These are phyloP conservation scores for Caenorhabditis macrosperma DNA, from an alignment of 2,888 invertebrate genomes.

Conservation along the genomic window DNA sequence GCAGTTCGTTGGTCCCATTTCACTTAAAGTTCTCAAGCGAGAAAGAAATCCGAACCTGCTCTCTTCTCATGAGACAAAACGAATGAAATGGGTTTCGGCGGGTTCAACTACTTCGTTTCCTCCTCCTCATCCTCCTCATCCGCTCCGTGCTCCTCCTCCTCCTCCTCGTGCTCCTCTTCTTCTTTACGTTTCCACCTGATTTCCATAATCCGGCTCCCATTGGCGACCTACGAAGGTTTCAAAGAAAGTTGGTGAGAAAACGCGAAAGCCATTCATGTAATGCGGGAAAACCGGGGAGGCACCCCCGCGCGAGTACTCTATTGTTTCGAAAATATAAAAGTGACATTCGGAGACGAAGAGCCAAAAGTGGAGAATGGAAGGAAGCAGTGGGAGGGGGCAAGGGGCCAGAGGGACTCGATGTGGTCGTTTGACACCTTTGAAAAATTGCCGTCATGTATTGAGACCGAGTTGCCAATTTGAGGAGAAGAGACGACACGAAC, in stretches of 20 bases:
- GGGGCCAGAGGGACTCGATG: conserved; percentile 9
- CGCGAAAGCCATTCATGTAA: not conserved
- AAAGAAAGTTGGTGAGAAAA: conserved; percentile 3
- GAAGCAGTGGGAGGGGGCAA: not conserved
- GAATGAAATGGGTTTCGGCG: not conserved
- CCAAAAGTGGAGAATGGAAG: not conserved
- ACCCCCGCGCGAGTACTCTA: not conserved
- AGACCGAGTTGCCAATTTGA: conserved; percentile 32
- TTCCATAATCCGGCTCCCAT: conserved; percentile 39
- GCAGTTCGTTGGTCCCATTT: too few species aligned
- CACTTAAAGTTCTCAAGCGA: not conserved
- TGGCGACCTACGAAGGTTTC: not conserved
- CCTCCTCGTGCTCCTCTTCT: not conserved
- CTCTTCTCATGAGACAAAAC: not conserved
- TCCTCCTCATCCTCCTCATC: conserved; percentile 18
- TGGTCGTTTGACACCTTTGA: conserved; percentile 20
- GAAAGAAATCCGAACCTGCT: not conserved
- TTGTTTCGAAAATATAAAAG: conserved; percentile 16
- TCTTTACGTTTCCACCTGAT: not conserved
- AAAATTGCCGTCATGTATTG: conserved; percentile 14
- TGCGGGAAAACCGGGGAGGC: not conserved
- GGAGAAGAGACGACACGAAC: not conserved
- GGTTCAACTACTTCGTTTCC: not conserved
- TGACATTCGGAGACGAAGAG: conserved; percentile 8
- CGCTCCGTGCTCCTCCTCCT: too few species aligned